phyloP scores from a whole-genome alignment of 2,797 vertebrate species.

The Sitta carolinensis region DNA sequence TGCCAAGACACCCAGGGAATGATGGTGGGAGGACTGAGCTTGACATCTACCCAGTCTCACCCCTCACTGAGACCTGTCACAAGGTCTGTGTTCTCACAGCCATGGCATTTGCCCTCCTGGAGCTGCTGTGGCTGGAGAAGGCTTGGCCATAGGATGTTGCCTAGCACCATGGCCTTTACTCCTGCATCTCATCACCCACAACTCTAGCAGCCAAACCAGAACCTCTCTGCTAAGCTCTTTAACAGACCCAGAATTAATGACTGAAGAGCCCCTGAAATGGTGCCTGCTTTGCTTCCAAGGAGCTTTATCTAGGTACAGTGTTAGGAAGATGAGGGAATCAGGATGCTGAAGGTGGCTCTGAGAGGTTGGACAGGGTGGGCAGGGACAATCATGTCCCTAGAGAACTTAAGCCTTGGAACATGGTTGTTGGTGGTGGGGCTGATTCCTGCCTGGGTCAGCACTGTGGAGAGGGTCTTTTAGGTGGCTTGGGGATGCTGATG shows the following conservation, averaged over 20 bases:
- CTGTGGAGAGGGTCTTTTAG: neutral
- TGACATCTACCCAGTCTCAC: constrained; percentile 20
- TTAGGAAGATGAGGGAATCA: neutral
- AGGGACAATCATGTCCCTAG: neutral
- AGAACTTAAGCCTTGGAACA: neutral
- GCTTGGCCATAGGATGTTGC: neutral
- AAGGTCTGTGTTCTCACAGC: neutral
- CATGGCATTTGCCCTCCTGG: neutral
- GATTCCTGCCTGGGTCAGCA: neutral
- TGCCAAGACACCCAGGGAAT: neutral
- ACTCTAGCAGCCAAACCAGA: neutral
- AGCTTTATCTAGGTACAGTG: accelerated
- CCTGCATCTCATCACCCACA: neutral
- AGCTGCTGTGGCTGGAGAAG: neutral
- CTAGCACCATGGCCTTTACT: neutral
- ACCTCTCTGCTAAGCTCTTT: neutral
- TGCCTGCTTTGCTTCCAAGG: neutral
- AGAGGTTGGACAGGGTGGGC: neutral
- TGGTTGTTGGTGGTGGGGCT: neutral
- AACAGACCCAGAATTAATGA: neutral
- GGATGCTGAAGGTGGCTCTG: neutral
- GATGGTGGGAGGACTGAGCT: neutral
- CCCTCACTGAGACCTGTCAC: neutral
- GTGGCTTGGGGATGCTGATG: neutral
- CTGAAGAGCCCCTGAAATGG: neutral